Evolutionary conservation across 1,140 invertebrate species (phyloP), one percentile per base, ranked within the genome.

Genomic region (Apis dorsata): DNA sequence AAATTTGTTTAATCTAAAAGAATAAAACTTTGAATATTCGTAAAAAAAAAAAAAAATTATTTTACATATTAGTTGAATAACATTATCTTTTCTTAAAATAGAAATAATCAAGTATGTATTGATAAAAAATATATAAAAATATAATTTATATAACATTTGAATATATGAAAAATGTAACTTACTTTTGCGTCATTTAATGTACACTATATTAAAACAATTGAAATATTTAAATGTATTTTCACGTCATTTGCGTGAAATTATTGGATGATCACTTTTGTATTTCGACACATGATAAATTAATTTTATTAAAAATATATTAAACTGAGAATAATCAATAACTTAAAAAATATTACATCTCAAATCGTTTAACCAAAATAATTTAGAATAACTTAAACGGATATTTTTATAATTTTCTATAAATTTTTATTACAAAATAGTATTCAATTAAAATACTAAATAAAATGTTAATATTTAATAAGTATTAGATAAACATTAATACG

Each of bases 121-220:
- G 28, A 15, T 17, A 66, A 17, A 66, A 34, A 4, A 12, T 44
- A 69, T 21, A 11, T n/a, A 1, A 15, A 63, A 60, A 21, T 2
- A 34, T 13, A 8, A 53, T 17, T 70, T 51, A 17, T 17, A 17
- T 72, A 69, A 51, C 17, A 63, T 63, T 28, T 55, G 13, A 60
- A 60, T 80, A 68, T 62, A 57, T 55, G 74, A 17, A 75, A 74
- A 75, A 24, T 75, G 15, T 57, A 81, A 80, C 79, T 81, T 66
- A 75, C 79, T 76, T 66, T 57, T 73, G 2, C 13, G 51, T 71
- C 24, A 70, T 57, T 65, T 49, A 65, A 65, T 60, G 28, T 17
- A 34, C 55, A 55, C 24, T 66, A 59, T 59, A 80, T 65, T 59
- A 28, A 55, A 65, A 3, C 62, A 79, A 71, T 59, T 44, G 59